Conservation (phyloP, 2,797 vertebrate species). For the Squalus acanthias region DNA sequence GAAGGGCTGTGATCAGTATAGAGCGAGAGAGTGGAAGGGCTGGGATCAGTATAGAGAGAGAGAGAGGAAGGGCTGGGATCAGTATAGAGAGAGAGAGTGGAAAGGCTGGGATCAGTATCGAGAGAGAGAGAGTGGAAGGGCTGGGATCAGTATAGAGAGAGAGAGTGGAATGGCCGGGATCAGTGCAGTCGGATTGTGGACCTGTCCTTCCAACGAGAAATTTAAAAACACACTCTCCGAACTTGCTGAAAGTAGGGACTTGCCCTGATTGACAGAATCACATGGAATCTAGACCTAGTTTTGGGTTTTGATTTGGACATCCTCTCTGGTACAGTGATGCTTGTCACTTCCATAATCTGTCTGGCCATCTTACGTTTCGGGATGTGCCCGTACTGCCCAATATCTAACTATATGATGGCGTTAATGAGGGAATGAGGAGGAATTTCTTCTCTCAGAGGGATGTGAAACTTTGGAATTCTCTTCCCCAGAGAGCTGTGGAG, state of each 20-base stretch:
- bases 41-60: not conserved
- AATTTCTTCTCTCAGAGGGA: too few relatives aligned
- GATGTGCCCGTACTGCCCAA: not conserved
- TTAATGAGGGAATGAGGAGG: too few relatives aligned
- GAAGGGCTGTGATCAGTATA: conserved; percentile 48
- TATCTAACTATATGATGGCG: not conserved
- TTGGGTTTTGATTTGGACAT: not conserved
- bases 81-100: conserved; percentile 40
- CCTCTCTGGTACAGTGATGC: too few relatives aligned
- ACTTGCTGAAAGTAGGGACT: not conserved
- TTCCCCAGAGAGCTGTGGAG: too few relatives aligned
- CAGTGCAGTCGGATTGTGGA: not conserved
- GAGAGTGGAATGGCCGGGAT: not conserved
- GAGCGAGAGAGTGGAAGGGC: conserved; percentile 41
- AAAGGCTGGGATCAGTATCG: conserved; percentile 45
- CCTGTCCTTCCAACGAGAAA: not conserved
- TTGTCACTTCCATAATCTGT: not conserved
- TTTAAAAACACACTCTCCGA: not conserved
- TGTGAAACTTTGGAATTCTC: too few relatives aligned
- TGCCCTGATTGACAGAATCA: not conserved
- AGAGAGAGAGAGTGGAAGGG: conserved; percentile 46
- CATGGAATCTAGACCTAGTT: not conserved
- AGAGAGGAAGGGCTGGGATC: not conserved
- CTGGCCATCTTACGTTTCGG: not conserved
- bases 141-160: conserved; percentile 41